Percentiles rank a stretch among this genome's conserved stretches.
phyloP scores from a whole-genome alignment of 2,888 invertebrate genomes.

The Brachynemurus nebulosus region DNA sequence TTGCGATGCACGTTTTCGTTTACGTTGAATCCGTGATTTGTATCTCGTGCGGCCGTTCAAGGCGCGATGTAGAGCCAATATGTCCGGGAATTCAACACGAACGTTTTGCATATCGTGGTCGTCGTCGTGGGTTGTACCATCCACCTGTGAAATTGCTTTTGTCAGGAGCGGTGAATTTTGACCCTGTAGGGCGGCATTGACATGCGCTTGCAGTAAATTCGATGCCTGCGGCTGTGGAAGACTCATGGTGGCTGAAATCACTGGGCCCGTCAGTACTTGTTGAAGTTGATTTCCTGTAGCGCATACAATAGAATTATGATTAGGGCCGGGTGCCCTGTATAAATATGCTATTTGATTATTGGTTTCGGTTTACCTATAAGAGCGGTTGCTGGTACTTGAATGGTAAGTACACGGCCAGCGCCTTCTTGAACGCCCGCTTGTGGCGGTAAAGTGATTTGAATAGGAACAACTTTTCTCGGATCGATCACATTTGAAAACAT shows the following conservation, averaged over 20 bases:
- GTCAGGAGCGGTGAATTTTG: slow-evolving; percentile 30
- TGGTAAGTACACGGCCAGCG: slow-evolving; percentile 58
- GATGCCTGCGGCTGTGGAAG: slow-evolving; percentile 71
- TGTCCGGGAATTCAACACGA: background rate
- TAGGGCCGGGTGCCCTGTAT: too few relatives aligned
- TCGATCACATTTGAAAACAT: slow-evolving; percentile 21
- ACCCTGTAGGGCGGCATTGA: slow-evolving; percentile 60
- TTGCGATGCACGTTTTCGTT: background rate
- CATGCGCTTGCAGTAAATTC: slow-evolving; percentile 75
- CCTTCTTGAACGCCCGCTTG: slow-evolving; percentile 58
- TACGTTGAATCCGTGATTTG: background rate
- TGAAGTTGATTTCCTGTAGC: slow-evolving; percentile 40
- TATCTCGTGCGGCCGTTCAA: background rate
- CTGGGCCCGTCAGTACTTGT: slow-evolving; percentile 68
- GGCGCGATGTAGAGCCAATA: background rate
- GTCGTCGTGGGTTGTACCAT: slow-evolving; percentile 21
- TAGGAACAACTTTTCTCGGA: slow-evolving; percentile 39
- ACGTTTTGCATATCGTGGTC: too few relatives aligned
- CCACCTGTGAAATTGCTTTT: slow-evolving; percentile 23
- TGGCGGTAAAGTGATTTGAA: slow-evolving; percentile 66
- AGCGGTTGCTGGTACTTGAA: slow-evolving; percentile 79
- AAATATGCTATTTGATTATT: too few relatives aligned
- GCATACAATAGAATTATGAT: too few relatives aligned
- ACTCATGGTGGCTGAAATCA: slow-evolving; percentile 80
- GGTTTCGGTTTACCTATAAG: slow-evolving; percentile 46